These are phyloP conservation scores for Cyclura pinguis DNA, from an alignment of 2,797 vertebrate genomes.

Conservation along the genomic window DNA sequence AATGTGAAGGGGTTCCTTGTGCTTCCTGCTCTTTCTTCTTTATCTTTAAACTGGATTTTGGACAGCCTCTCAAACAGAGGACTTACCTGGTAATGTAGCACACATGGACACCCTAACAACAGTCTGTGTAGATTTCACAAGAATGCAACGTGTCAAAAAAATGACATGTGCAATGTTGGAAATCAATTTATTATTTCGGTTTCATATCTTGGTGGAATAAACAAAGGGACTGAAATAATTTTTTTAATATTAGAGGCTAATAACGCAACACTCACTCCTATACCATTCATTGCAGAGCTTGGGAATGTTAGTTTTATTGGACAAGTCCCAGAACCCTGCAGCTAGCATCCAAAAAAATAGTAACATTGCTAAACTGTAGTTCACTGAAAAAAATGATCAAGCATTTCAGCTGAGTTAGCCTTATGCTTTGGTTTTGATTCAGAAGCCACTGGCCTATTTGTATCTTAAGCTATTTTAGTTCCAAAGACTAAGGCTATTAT, in stretches of 20 bases:
- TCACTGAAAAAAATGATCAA: no score
- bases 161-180: background rate
- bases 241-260: background rate
- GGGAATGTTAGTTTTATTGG: no score
- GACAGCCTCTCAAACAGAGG: background rate
- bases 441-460: constrained; percentile 4
- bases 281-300: background rate
- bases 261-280: background rate
- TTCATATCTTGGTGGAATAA: background rate
- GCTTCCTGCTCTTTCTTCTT: background rate
- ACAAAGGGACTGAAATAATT: background rate
- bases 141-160: background rate
- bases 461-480: constrained; percentile 51
- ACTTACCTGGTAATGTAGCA: background rate
- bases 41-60: background rate
- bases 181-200: background rate
- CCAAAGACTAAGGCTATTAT: constrained; percentile 60
- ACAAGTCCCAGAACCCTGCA: no score
- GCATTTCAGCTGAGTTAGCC: background rate
- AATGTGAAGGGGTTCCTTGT: background rate
- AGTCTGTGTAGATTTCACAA: background rate
- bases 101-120: background rate
- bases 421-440: constrained; percentile 4
- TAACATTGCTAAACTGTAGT: no score
- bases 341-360: no score